Base-by-base conservation (phyloP, 92 coral and sea anemone species). In the Palythoa grandiflora region DNA sequence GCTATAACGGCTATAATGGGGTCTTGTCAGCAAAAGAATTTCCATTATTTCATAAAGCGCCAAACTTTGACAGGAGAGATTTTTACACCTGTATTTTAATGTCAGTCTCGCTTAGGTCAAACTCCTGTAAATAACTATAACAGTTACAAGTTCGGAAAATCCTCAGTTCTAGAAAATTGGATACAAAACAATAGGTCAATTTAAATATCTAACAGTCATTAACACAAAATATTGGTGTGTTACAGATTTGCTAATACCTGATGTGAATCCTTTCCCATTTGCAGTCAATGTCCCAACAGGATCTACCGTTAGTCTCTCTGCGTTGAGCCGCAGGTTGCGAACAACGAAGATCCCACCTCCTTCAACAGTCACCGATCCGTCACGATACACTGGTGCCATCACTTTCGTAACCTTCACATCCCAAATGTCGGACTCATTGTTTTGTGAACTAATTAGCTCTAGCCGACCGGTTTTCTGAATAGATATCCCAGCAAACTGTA, bases 381-480 rank as follows among this genome's bases (percentile, higher is more conserved):
- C 93, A 10, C 96, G 92, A 60, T 86, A 84, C 44, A 93, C 38
- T 17, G 96, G 96, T 15, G 93, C 96, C 51, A 4, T 20, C 68
- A 86, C 96, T 52, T 84, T 77, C 44, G 17, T 63, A 17, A 93
- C 93, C 80, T 61, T 81, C n/a, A 93, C 72, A 17, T 70, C 44
- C 96, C 96, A 93, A 59, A 80, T 54, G 80, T 93, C 96, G 2
- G 93, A 90, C 54, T 68, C 86, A 66, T 93, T 93, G 60, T 85
- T 85, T 28, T 73, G 89, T 15, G 85, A 70, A 71, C 96, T 93
- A 20, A 65, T 61, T 38, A 93, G 84, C 47, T 90, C 88, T 11
- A 93, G 87, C 21, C 89, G 89, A 55, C 96, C 96, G 3, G 80
- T 91, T 76, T 93, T 93, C 87, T 93, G 96, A 17, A 93, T 83